These are phyloP conservation scores for Nannospalax galili DNA, from an alignment of 2,113 vertebrate genomes.

Conservation along the genomic window DNA sequence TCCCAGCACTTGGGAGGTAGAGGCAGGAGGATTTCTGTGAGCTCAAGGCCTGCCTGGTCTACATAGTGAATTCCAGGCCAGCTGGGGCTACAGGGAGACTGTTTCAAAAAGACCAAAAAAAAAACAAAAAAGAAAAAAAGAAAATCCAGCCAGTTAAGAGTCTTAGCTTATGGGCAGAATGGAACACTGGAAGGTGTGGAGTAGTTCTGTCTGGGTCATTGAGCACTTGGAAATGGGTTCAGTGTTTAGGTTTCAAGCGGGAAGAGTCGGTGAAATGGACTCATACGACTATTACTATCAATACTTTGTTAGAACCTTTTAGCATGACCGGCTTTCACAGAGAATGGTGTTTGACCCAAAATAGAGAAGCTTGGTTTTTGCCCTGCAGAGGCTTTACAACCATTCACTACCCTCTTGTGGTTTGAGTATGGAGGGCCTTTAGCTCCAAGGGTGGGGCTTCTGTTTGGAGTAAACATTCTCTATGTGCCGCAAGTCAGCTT, in stretches of 20 bases:
- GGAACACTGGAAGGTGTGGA: neutral
- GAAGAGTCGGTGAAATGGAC: no score
- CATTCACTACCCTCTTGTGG: neutral
- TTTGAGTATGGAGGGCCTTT: no score
- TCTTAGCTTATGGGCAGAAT: neutral
- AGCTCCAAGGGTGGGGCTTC: neutral
- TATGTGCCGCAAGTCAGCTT: neutral
- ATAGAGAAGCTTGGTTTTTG: neutral
- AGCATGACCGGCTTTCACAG: neutral
- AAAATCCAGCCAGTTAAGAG: neutral
- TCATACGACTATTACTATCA: neutral
- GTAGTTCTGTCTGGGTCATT: neutral
- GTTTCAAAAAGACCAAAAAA: no score
- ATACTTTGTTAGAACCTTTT: neutral
- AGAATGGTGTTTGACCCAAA: neutral
- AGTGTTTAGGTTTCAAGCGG: no score
- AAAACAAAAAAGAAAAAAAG: no score
- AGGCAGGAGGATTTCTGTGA: no score
- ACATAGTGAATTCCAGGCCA: no score
- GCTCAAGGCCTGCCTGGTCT: no score
- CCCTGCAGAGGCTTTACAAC: neutral
- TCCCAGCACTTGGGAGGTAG: no score
- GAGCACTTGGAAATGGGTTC: neutral
- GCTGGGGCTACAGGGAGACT: no score
- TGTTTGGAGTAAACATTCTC: neutral